Evolutionary conservation across 2,113 vertebrate genomes (phyloP).

Genomic region (Ictalurus punctatus): DNA sequence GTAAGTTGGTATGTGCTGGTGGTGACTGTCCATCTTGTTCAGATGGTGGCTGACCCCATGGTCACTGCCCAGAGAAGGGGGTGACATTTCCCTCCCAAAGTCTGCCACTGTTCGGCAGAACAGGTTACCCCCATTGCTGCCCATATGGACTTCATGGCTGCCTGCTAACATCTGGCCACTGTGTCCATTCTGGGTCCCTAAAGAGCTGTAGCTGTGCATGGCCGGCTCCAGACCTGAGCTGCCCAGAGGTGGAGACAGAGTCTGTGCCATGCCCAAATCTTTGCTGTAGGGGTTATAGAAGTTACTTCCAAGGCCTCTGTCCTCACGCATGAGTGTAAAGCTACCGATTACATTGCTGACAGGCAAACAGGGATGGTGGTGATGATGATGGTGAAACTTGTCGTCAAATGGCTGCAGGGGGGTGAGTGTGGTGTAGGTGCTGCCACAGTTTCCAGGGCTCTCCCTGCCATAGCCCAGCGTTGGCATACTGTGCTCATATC

Average conservation of each 20-base stretch:
- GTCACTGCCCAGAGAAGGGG: slow-evolving; percentile 68
- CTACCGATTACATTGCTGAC: slow-evolving; percentile 83
- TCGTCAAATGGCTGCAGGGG: slow-evolving; percentile 80
- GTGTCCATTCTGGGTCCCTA: slow-evolving; percentile 67
- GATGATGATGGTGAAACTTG: slow-evolving; percentile 79
- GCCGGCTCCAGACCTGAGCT: slow-evolving; percentile 69
- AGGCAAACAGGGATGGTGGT: slow-evolving; percentile 77
- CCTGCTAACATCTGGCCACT: slow-evolving; percentile 72
- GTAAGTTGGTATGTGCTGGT: slow-evolving; percentile 70
- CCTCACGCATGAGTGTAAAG: slow-evolving; percentile 82
- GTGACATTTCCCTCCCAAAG: slow-evolving; percentile 78
- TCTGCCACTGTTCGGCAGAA: slow-evolving; percentile 77
- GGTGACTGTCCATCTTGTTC: slow-evolving; percentile 75
- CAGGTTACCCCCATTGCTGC: slow-evolving; percentile 66
- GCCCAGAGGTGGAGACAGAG: slow-evolving; percentile 70
- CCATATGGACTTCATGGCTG: slow-evolving; percentile 75
- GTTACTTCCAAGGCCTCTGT: slow-evolving; percentile 74
- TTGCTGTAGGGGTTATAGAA: slow-evolving; percentile 82
- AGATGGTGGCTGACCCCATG: slow-evolving; percentile 70
- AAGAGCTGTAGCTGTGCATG: slow-evolving; percentile 73
- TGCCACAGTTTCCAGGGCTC: slow-evolving; percentile 71
- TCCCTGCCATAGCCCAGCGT: slow-evolving; percentile 80
- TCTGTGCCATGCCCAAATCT: slow-evolving; percentile 77
- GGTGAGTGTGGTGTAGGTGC: slow-evolving; percentile 81
- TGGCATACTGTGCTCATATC: slow-evolving; percentile 76